Evolutionary conservation across 2,888 invertebrate species (phyloP), one percentile per base, ranked within the genome.

Genomic region (Yponomeuta cagnagella): DNA sequence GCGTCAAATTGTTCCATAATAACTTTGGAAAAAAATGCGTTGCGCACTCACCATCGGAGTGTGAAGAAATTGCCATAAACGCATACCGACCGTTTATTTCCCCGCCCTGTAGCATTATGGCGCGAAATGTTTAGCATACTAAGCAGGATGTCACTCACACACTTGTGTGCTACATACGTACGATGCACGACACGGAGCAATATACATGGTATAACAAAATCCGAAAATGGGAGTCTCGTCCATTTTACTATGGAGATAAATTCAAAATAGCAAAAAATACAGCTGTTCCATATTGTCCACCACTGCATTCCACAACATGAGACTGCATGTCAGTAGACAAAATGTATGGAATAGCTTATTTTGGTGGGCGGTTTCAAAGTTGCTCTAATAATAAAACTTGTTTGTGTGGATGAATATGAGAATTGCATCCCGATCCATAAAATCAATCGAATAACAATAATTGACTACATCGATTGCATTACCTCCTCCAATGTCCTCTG

Each of bases 51-150:
- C 52, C 52, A 58, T 58, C 15, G 15, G 15, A 58, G 52, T 58
- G 52, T 15, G 15, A 58, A 58, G 12, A 58, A 58, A 58, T 15
- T 15, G 15, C 52, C 52, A 58, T 58, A 58, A 58, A 12, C 52
- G 52, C 52, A 58, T 58, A 58, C 52, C 52, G 52, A 58, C 52
- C 52, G 52, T 58, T 58, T 58, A 12, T 58, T 58, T 58, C 52
- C 52, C 2, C 52, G 52, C 52, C 15, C 52, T 2, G 15, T 58
- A 58, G 15, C 52, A 58, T 58, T 58, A 58, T 58, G 52, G 52
- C 52, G 52, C 12, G 52, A 58, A 23, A 58, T 58, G 52, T 58
- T 58, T 58, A 58, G 52, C 52, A 58, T 58, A 58, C 52, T 58
- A 58, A 58, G 52, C 12, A 58, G 52, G 52, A 58, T 15, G 52